phyloP scores from a whole-genome alignment of 2,113 vertebrate genomes.

The Psilopsiagon aurifrons region DNA sequence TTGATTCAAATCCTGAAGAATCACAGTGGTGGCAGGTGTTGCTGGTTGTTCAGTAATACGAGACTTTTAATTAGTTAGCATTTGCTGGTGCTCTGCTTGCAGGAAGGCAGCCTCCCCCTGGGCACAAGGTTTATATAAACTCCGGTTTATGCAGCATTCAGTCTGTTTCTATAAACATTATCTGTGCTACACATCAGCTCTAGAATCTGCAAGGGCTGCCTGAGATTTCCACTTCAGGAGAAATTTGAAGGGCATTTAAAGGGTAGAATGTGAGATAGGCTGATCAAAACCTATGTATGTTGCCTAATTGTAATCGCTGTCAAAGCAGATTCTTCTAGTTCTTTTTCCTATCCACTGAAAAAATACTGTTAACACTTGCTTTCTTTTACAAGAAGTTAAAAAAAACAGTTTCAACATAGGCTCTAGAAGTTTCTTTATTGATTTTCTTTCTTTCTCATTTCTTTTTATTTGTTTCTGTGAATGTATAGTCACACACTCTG shows the following conservation, averaged over 20 bases:
- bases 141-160: not conserved
- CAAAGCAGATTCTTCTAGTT: not conserved
- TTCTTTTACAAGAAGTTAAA: not conserved
- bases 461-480: slow-evolving; percentile 1
- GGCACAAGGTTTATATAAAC: not conserved
- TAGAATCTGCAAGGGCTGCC: not conserved
- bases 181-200: not conserved
- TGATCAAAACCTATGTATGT: not conserved
- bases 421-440: not conserved
- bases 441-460: slow-evolving; percentile 27
- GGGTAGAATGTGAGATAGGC: not conserved
- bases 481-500: slow-evolving; percentile 70
- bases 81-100: not conserved
- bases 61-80: not conserved
- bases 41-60: not conserved
- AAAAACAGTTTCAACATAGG: not conserved
- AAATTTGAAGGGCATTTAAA: not conserved
- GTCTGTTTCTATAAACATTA: not conserved
- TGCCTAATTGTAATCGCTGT: not conserved
- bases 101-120: not conserved
- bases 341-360: not conserved
- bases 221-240: not conserved
- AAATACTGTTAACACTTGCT: not conserved
- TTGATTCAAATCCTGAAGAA: not conserved
- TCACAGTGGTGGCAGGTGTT: not conserved